These are phyloP conservation scores for Schizaphis graminum DNA, from an alignment of 2,888 invertebrate species.

Conservation along the genomic window DNA sequence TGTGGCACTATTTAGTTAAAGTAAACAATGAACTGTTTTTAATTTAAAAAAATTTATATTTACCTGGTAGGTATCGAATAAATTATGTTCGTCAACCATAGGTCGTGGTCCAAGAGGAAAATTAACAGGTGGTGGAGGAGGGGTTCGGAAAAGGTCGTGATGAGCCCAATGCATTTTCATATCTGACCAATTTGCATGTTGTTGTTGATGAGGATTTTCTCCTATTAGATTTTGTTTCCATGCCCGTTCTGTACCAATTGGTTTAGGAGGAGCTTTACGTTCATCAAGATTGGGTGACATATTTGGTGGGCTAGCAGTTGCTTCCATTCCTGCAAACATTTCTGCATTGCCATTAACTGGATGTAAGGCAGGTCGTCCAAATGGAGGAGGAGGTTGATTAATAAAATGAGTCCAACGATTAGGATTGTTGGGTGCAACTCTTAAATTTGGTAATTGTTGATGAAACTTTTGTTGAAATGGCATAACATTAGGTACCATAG, in stretches of 20 bases:
- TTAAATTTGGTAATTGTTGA: constrained; percentile 63
- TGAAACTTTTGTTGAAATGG: constrained; percentile 64
- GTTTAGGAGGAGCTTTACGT: constrained; percentile 77
- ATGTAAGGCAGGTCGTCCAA: constrained; percentile 58
- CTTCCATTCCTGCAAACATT: constrained; percentile 72
- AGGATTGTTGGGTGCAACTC: constrained; percentile 57
- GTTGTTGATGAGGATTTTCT: constrained; percentile 59
- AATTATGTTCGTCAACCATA: constrained; percentile 59
- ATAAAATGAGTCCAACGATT: constrained; percentile 64
- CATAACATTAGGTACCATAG: constrained; percentile 65
- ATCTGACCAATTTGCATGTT: constrained; percentile 56
- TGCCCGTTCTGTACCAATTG: constrained; percentile 87
- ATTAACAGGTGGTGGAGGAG: constrained; percentile 63
- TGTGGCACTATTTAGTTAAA: background rate
- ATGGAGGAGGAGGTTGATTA: constrained; percentile 61
- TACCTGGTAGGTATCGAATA: constrained; percentile 63
- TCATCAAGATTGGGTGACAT: constrained; percentile 71
- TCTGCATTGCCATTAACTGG: constrained; percentile 69
- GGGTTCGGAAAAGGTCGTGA: constrained; percentile 63
- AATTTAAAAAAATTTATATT: background rate
- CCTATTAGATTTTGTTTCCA: constrained; percentile 71
- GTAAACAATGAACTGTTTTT: background rate
- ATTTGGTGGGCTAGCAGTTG: constrained; percentile 61
- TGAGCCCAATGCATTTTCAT: constrained; percentile 65
- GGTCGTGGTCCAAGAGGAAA: constrained; percentile 60